A percentile compares a stretch with the other conserved stretches of the same genome.
Conservation (phyloP, 1,140 invertebrate species). For the Metaphire vulgaris region DNA sequence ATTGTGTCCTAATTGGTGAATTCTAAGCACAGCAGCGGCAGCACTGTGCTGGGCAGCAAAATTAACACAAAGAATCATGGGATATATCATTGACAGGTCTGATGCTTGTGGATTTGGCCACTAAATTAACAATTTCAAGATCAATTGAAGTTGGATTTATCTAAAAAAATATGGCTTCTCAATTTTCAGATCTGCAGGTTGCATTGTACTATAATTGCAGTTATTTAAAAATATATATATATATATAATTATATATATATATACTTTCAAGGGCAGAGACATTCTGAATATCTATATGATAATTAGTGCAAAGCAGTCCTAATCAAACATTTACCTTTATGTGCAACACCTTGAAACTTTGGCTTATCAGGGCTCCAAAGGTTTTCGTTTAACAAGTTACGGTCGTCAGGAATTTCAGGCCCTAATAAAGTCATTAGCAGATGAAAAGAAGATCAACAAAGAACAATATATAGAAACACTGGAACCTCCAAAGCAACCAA, state of each 20-base stretch:
- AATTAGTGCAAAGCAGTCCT: background rate
- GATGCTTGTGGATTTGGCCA: no score
- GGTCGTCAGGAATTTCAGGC: background rate
- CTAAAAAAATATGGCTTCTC: no score
- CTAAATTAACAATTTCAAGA: no score
- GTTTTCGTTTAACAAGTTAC: background rate
- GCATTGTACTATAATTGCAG: background rate
- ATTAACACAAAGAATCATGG: no score
- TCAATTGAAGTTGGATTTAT: no score
- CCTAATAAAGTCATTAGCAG: background rate
- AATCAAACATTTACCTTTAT: background rate
- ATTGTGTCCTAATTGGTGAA: no score
- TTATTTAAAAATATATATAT: background rate
- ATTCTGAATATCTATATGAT: no score
- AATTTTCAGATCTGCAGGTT: background rate
- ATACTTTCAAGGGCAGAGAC: background rate
- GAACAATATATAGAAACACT: no score
- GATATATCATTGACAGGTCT: no score
- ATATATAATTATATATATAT: background rate
- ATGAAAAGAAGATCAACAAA: background rate
- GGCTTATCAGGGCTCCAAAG: background rate
- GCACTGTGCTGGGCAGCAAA: no score
- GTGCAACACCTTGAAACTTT: background rate
- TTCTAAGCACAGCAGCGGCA: no score
- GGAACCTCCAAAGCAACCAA: no score